Conservation (phyloP, 2,113 vertebrate genomes). For the Podiceps cristatus region DNA sequence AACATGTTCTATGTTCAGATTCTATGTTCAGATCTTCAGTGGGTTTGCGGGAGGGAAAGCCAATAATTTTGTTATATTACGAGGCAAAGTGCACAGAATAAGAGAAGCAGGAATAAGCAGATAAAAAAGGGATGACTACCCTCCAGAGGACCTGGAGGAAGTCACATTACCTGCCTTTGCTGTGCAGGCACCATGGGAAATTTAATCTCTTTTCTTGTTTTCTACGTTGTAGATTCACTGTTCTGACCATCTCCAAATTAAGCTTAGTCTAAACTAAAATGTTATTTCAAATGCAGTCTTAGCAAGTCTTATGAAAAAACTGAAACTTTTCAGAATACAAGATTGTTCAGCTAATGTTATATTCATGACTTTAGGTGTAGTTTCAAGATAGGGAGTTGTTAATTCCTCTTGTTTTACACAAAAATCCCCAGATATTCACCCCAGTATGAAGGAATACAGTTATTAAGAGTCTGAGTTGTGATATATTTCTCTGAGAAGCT, state of each 20-base stretch:
- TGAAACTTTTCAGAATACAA: neutral
- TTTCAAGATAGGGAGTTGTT: neutral
- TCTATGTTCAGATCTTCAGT: neutral
- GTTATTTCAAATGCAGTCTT: neutral
- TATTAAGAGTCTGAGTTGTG: neutral
- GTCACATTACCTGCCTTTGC: accelerated
- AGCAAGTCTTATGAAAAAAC: neutral
- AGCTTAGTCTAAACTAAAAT: neutral
- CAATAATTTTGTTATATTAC: neutral
- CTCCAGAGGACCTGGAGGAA: neutral
- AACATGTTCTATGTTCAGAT: neutral
- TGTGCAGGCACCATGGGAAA: neutral
- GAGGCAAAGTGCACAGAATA: neutral
- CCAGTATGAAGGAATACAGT: neutral
- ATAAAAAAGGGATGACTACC: neutral
- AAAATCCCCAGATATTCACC: neutral
- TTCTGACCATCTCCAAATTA: neutral
- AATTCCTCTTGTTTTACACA: neutral
- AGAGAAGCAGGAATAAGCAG: neutral
- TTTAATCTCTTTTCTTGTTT: neutral
- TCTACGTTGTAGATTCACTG: accelerated
- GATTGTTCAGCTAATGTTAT: neutral
- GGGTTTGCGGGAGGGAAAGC: neutral
- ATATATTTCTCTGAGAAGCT: neutral
- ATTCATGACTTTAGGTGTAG: neutral